phyloP scores from a whole-genome alignment of 2,888 invertebrate species.

The Polia nebulosa region DNA sequence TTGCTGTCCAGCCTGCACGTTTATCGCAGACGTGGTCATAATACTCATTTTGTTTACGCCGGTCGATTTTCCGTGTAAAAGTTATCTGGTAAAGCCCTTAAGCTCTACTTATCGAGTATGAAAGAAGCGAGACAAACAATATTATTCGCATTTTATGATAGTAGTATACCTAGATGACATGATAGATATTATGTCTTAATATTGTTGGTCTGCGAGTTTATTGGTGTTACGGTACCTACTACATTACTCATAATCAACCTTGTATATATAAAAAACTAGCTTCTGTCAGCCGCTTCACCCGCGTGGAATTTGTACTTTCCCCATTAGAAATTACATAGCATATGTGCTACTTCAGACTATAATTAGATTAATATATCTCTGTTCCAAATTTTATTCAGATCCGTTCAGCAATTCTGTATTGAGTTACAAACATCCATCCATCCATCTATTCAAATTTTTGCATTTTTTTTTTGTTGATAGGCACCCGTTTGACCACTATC shows the following conservation, averaged over 20 bases:
- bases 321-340: too few relatives aligned
- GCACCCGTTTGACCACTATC: too few relatives aligned
- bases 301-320: too few relatives aligned
- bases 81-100: slow-evolving; percentile 49
- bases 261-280: too few relatives aligned
- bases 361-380: too few relatives aligned
- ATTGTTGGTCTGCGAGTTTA: slow-evolving; percentile 1
- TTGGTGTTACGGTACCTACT: not conserved
- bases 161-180: slow-evolving; percentile 26
- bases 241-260: not conserved
- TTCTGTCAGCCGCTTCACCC: too few relatives aligned
- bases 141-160: slow-evolving; percentile 53
- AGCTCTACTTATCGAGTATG: slow-evolving; percentile 54
- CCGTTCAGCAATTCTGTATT: too few relatives aligned
- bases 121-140: slow-evolving; percentile 57
- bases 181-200: slow-evolving; percentile 18
- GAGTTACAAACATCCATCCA: too few relatives aligned
- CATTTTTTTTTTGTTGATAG: too few relatives aligned
- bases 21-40: slow-evolving; percentile 20
- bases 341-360: too few relatives aligned
- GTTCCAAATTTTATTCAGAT: too few relatives aligned
- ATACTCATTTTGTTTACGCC: slow-evolving; percentile 39
- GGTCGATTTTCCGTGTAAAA: slow-evolving; percentile 42
- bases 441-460: too few relatives aligned
- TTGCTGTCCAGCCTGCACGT: not conserved